Base-by-base conservation (phyloP, 2,797 vertebrate genomes). In the Typhlichthys eigenmanni region DNA sequence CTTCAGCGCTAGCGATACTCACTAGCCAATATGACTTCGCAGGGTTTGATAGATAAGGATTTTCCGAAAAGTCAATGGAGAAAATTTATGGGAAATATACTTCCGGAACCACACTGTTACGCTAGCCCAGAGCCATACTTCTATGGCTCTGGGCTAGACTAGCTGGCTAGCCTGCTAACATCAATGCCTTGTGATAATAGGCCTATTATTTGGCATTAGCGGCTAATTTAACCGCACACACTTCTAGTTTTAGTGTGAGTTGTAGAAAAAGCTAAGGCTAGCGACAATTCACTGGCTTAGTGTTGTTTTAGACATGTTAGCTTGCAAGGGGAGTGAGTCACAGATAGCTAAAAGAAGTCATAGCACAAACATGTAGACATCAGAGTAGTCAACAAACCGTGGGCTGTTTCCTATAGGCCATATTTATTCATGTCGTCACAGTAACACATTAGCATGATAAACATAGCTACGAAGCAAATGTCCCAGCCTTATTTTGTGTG, bases 381-480 rank as follows among this genome's bases (percentile, higher is more conserved):
- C 73, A 74, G 73, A 82, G 77, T 66, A 73, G 79, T 85, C 84
- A 86, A 84, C 81, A 87, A 76, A 87, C 88, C 76, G 72, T 64
- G 68, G 81, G 80, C 85, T 71, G 76, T 82, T 71, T 78, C 72
- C 13, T 5, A 13, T 0, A 51, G 43, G 13, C 1, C 24, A n/a
- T n/a, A 34, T 6, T 19, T 11, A 51, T 51, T 17, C 14, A 51
- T 14, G 14, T 51, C 2, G 14, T 17, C 47, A 48, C 47, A n/a
- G 6, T 1, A 9, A 2, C 47, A 13, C 11, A 48, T 4, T 4
- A 48, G 9, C 47, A 38, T 38, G 34, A 38, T 8, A 38, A 38
- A 38, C 5, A 38, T 5, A 38, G 1, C 5, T 8, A 38, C 7
- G 2, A 8, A 38, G 34, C 5, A 38, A 38, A 38, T 38, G 34